Base-by-base conservation (phyloP, 2,797 vertebrate species). In the Serranus cabrilla region DNA sequence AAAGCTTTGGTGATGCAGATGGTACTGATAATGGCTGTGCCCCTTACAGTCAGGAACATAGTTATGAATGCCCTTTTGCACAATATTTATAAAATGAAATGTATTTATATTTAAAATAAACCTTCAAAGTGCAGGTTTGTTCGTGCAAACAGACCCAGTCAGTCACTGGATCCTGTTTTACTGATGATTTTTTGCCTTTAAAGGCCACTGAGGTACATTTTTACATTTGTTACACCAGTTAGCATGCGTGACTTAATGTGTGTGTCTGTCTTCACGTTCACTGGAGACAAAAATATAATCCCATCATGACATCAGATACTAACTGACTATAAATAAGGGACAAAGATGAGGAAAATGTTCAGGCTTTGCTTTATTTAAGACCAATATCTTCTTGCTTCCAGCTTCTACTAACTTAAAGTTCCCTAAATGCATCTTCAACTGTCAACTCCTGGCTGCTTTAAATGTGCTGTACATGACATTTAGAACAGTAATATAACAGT, bases 21-120 rank as follows among this genome's bases (percentile, higher is more conserved):
- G 51, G 43, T 49, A 27, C 40, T 59, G 47, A 71, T 56, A 57
- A 45, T 51, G 62, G 69, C 62, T 49, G 31, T 40, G 27, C 42
- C 54, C 27, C 50, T 25, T 37, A 18, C 42, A 25, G 39, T 73
- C 56, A 52, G 51, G 45, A 81, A 55, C 46, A 63, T 34, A 66
- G 47, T 45, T 50, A 75, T 46, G 56, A 85, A 83, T 88, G 74
- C 56, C 68, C 17, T 84, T 81, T 81, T 71, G 50, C 46, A 76
- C 63, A 79, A 66, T 63, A 62, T 85, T 85, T 87, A 51, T 65
- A 60, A 70, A 67, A 76, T 67, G 37, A 67, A 54, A 52, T 63
- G 20, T 74, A 78, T 76, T 76, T 60, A 70, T 72, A 59, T 21
- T 55, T 74, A 54, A 70, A 78, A 64, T 65, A 51, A 72, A 73